phyloP scores from a whole-genome alignment of 30 jellyfish, hydroid and myxozoan genomes.

The Aurelia sp. region DNA sequence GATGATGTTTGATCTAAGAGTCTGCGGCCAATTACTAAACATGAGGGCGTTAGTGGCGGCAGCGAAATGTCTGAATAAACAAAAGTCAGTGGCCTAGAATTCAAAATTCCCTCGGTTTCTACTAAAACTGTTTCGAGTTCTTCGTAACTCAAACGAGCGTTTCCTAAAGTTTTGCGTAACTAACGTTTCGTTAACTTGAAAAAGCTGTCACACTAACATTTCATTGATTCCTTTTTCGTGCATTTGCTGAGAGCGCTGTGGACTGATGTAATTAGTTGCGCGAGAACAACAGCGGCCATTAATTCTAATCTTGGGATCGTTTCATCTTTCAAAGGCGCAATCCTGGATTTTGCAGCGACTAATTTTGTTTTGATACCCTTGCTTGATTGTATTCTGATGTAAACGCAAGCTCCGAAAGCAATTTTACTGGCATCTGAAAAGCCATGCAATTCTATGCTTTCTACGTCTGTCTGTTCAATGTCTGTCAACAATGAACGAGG shows the following conservation, averaged over 20 bases:
- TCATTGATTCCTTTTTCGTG: not conserved
- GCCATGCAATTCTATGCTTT: not conserved
- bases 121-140: slow-evolving; percentile 46
- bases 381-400: not conserved
- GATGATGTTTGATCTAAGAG: not conserved
- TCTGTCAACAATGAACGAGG: too few relatives aligned
- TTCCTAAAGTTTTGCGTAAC: not conserved
- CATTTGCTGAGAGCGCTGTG: not conserved
- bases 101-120: slow-evolving; percentile 23
- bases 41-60: slow-evolving; percentile 6
- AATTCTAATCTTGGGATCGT: not conserved
- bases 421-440: not conserved
- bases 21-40: slow-evolving; percentile 27
- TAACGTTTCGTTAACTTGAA: slow-evolving; percentile 2
- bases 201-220: not conserved
- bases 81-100: slow-evolving; percentile 37
- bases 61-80: not conserved
- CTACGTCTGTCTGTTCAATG: too few relatives aligned
- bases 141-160: not conserved
- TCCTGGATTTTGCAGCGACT: slow-evolving; percentile 15
- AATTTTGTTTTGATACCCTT: not conserved
- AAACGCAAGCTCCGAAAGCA: not conserved
- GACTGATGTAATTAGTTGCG: not conserved
- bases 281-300: not conserved
- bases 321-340: slow-evolving; percentile 21